Conservation (phyloP, 1,140 invertebrate species). For the Drusus annulatus region DNA sequence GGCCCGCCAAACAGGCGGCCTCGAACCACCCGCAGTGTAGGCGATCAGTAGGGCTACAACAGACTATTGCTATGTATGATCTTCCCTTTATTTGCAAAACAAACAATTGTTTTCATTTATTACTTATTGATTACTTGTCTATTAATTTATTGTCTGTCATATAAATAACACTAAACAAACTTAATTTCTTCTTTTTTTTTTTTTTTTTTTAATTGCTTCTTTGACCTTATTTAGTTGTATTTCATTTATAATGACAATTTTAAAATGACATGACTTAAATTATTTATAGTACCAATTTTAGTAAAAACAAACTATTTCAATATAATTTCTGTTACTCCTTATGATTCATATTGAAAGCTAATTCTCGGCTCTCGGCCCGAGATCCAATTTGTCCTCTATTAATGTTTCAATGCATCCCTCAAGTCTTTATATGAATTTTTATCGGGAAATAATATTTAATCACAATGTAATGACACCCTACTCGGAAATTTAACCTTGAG, state of each 20-base stretch:
- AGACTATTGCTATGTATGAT: constrained; percentile 46
- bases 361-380: too few relatives aligned
- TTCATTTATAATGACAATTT: constrained; percentile 35
- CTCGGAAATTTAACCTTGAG: constrained; percentile 15
- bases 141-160: constrained; percentile 46
- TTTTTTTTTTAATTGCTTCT: constrained; percentile 37
- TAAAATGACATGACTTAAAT: constrained; percentile 30
- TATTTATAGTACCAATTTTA: too few relatives aligned
- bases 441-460: not conserved
- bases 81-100: constrained; percentile 46
- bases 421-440: not conserved
- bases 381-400: too few relatives aligned
- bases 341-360: too few relatives aligned
- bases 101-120: constrained; percentile 35
- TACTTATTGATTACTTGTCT: constrained; percentile 31
- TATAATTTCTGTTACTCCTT: too few relatives aligned
- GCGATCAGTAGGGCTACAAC: constrained; percentile 9
- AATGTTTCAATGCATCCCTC: too few relatives aligned
- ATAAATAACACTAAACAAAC: constrained; percentile 46
- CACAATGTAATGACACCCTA: constrained; percentile 10
- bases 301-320: too few relatives aligned
- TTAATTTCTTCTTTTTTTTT: constrained; percentile 16
- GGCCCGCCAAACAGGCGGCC: not conserved
- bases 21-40: constrained; percentile 30
- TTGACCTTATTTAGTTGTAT: constrained; percentile 28